phyloP scores from a whole-genome alignment of 2,797 vertebrate genomes.

The Carduelis carduelis region DNA sequence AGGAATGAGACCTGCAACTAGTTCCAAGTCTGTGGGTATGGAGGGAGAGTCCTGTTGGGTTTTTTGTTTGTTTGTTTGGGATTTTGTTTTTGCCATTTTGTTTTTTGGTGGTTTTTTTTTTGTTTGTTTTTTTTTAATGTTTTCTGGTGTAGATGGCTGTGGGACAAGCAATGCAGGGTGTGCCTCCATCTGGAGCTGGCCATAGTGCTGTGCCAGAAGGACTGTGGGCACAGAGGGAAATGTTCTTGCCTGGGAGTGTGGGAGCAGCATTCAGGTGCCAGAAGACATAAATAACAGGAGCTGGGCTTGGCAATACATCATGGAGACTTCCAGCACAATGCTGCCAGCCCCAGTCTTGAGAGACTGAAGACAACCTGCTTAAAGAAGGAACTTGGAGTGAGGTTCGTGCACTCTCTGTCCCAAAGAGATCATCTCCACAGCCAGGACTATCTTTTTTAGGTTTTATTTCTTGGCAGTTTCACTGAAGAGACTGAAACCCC shows the following conservation, averaged over 20 bases:
- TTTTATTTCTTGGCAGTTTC: background rate
- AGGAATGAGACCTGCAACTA: background rate
- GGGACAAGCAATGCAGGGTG: background rate
- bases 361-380: background rate
- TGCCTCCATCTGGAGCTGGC: background rate
- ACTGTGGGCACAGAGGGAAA: background rate
- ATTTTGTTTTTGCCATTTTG: too few relatives aligned
- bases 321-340: background rate
- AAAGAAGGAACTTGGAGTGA: background rate
- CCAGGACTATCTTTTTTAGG: background rate
- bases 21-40: background rate
- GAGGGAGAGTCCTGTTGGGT: background rate
- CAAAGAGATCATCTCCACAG: background rate
- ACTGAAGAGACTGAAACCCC: background rate
- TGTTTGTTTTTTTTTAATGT: background rate
- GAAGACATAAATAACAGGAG: constrained; percentile 2
- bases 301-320: background rate
- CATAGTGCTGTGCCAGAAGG: background rate
- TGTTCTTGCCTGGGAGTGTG: background rate
- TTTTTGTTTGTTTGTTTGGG: too few relatives aligned
- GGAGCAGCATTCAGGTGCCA: background rate
- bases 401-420: background rate
- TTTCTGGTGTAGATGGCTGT: background rate
- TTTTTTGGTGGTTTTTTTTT: background rate
- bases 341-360: background rate